These are phyloP conservation scores for Eupithecia exiguata DNA, from an alignment of 2,888 invertebrate genomes.

Conservation along the genomic window DNA sequence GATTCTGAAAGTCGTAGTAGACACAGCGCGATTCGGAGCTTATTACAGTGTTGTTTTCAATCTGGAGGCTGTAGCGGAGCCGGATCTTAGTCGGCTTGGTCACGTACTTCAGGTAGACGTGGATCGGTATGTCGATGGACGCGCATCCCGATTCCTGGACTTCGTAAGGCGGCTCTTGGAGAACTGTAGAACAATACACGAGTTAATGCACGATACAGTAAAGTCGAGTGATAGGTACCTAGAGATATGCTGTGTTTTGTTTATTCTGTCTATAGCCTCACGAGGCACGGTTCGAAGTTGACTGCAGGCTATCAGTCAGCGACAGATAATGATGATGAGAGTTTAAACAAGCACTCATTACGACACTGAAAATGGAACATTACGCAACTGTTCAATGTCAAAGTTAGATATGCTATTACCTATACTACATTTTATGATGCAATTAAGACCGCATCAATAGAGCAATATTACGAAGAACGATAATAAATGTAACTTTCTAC, in stretches of 20 bases:
- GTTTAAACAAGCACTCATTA: slow-evolving; percentile 53
- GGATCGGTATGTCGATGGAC: slow-evolving; percentile 77
- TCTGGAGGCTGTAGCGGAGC: slow-evolving; percentile 72
- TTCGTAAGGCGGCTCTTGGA: slow-evolving; percentile 81
- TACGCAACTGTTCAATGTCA: slow-evolving; percentile 37
- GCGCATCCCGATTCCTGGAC: slow-evolving; percentile 79
- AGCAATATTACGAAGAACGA: background rate
- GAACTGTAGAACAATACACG: slow-evolving; percentile 55
- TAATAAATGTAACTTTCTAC: background rate
- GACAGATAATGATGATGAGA: slow-evolving; percentile 65
- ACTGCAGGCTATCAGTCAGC: slow-evolving; percentile 59
- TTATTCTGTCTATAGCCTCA: slow-evolving; percentile 17
- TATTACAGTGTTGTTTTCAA: slow-evolving; percentile 71
- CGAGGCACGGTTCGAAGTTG: slow-evolving; percentile 45
- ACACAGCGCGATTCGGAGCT: slow-evolving; percentile 71
- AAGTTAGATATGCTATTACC: slow-evolving; percentile 1
- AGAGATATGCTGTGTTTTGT: slow-evolving; percentile 24
- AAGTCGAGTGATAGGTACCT: slow-evolving; percentile 58
- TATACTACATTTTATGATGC: slow-evolving; percentile 6
- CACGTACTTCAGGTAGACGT: slow-evolving; percentile 78
- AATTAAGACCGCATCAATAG: slow-evolving; percentile 1
- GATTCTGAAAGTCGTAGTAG: slow-evolving; percentile 76
- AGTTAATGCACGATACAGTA: slow-evolving; percentile 44
- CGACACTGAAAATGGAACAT: slow-evolving; percentile 38
- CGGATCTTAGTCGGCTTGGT: slow-evolving; percentile 75